phyloP scores from a whole-genome alignment of 2,888 invertebrate genomes.

The Nineta flava region DNA sequence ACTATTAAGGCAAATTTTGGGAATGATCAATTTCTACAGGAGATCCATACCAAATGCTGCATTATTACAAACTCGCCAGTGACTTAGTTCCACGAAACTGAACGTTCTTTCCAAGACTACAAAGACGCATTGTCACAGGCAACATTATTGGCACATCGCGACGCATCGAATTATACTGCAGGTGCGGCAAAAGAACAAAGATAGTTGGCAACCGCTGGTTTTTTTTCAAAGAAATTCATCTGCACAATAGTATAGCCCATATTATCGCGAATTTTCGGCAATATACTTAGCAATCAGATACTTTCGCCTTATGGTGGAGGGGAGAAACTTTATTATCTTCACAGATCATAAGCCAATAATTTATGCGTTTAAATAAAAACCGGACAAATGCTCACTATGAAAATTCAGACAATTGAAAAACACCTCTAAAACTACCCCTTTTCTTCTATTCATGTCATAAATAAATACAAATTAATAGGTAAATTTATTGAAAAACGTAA shows the following conservation, averaged over 20 bases:
- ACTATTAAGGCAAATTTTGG: conserved; percentile 19
- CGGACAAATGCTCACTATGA: conserved; percentile 18
- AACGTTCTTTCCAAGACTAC: neutral
- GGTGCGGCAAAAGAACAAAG: conserved; percentile 11
- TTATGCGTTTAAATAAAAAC: conserved; percentile 18
- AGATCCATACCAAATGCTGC: conserved; percentile 21
- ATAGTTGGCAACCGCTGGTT: conserved; percentile 22
- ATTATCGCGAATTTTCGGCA: conserved; percentile 20
- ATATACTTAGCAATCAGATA: conserved; percentile 21
- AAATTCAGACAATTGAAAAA: conserved; percentile 20
- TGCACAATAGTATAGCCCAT: conserved; percentile 11
- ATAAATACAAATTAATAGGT: no score
- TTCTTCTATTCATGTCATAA: no score
- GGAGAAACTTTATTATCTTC: conserved; percentile 16
- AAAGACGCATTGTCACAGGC: neutral
- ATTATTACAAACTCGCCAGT: conserved; percentile 17
- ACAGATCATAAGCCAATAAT: conserved; percentile 23
- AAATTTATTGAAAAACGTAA: no score
- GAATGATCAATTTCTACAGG: conserved; percentile 23
- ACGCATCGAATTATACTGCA: neutral
- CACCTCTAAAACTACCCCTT: no score
- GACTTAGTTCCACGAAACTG: conserved; percentile 4
- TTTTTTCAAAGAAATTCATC: conserved; percentile 20
- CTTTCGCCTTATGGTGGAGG: conserved; percentile 24
- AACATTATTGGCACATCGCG: neutral